Conservation (phyloP, 2,113 vertebrate species). For the Gavialis gangeticus region DNA sequence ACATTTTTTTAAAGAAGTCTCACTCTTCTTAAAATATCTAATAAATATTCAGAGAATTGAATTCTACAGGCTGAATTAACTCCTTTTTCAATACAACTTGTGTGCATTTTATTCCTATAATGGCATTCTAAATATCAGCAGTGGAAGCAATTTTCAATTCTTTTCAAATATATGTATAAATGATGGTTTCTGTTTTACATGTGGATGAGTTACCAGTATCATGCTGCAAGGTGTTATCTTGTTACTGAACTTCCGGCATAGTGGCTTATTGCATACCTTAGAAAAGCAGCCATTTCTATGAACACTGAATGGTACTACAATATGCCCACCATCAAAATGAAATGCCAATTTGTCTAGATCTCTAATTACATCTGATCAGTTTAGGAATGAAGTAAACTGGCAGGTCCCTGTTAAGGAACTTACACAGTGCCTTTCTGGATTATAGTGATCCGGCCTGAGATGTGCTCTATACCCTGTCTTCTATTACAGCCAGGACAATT, state of each 20-base stretch:
- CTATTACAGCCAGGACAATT: not conserved
- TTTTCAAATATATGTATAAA: slow-evolving; percentile 9
- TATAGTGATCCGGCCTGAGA: not conserved
- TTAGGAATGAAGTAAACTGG: not conserved
- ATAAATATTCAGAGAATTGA: not conserved
- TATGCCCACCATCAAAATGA: not conserved
- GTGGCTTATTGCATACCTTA: not conserved
- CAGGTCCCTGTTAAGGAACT: not conserved
- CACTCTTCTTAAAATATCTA: not conserved
- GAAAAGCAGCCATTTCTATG: not conserved
- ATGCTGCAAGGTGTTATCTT: slow-evolving; percentile 33
- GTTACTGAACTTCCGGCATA: slow-evolving; percentile 2
- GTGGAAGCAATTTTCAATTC: not conserved
- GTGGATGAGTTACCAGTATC: not conserved
- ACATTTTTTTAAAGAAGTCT: not conserved
- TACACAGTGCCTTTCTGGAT: not conserved
- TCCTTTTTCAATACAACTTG: not conserved
- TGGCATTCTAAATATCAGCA: not conserved
- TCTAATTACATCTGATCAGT: slow-evolving; percentile 32
- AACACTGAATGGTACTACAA: not conserved
- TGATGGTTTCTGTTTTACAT: not conserved
- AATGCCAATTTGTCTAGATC: not conserved
- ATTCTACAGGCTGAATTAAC: not conserved
- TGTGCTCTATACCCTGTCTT: not conserved
- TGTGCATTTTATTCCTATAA: not conserved